phyloP scores from a whole-genome alignment of 1,140 invertebrate species.

The Drosophila ironensis region DNA sequence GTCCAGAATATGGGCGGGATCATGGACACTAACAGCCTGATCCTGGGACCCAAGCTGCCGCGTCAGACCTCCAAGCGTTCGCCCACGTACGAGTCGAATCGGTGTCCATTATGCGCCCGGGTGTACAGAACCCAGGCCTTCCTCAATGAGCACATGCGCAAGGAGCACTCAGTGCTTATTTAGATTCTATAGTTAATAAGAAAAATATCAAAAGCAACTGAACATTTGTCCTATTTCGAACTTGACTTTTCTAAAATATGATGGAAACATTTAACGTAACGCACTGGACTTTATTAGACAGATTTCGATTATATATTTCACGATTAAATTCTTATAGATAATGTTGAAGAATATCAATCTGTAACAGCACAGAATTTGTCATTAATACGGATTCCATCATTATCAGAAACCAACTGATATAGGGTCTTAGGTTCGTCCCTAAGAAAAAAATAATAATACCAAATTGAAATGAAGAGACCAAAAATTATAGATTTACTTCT shows the following conservation, averaged over 20 bases:
- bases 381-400: conserved; percentile 45
- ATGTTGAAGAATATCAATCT: conserved; percentile 21
- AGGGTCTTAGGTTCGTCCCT: no score
- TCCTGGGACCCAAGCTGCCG: conserved; percentile 54
- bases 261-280: neutral
- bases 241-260: neutral
- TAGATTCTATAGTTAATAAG: no score
- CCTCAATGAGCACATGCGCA: conserved; percentile 80
- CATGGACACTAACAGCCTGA: conserved; percentile 47
- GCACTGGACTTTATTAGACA: no score
- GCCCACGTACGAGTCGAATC: conserved; percentile 72
- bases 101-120: conserved; percentile 73
- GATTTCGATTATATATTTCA: neutral
- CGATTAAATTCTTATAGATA: no score
- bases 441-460: conserved; percentile 22
- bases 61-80: conserved; percentile 58
- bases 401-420: neutral
- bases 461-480: conserved; percentile 62
- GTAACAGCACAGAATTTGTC: no score
- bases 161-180: conserved; percentile 79
- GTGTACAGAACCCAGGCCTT: conserved; percentile 77
- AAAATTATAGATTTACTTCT: conserved; percentile 40
- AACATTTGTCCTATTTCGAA: neutral
- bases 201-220: no score
- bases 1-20: conserved; percentile 59